Base-by-base conservation (phyloP, 2,113 vertebrate species). In the Rallus limicola region DNA sequence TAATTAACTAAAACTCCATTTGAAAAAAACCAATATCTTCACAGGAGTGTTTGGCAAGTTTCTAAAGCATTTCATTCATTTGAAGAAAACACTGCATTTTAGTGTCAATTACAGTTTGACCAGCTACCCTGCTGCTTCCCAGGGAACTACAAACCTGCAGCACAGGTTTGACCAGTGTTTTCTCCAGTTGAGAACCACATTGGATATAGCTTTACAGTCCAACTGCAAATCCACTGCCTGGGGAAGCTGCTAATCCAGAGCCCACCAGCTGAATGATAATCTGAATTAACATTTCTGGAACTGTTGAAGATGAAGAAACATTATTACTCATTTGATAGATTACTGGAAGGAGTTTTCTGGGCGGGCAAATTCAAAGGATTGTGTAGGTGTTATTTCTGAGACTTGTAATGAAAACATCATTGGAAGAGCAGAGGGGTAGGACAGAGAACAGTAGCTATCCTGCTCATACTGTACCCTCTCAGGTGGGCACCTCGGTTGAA, bases 241-340 rank as follows among this genome's bases (percentile, higher is more conserved):
- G 23, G 59, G n/a, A 97, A 93, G 33, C 65, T 82, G 65, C 82
- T 96, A 87, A 96, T 96, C 86, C 91, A 81, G 59, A 92, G 70
- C 76, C 92, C 69, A 84, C 58, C 62, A 92, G 86, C 72, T 88
- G 53, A 36, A 88, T 63, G 48, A 29, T 71, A 71, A 88, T 42
- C 86, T 95, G 83, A 94, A 92, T 86, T 93, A 94, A 86, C 6
- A 2, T 77, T 82, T 86, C 90, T 90, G 88, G 42, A 93, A 88
- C 38, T 92, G 93, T 63, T 92, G 52, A 93, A 92, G 50, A 88
- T 72, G 34, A 28, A 86, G 55, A 82, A 93, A 95, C 88, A 46
- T 62, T 92, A 53, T 59, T 87, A 42, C 58, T 83, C n/a, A 36
- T 76, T 58, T 64, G 46, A 70, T 26, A 55, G n/a, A 55, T 42